phyloP scores from a whole-genome alignment of 2,113 vertebrate species.

The Chunga burmeisteri region DNA sequence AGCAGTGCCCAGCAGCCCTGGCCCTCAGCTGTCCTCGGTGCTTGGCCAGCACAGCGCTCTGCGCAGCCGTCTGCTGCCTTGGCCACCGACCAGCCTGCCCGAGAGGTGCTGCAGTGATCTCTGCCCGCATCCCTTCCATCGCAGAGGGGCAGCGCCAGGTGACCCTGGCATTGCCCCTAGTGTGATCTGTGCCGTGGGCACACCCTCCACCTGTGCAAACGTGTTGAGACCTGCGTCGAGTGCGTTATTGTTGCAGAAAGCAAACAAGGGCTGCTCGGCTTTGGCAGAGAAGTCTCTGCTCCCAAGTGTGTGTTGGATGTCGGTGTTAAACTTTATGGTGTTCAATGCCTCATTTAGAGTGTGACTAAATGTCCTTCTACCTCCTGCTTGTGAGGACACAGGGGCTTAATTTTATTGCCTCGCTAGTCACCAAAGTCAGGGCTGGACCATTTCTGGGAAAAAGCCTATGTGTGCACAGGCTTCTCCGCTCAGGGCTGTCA shows the following conservation, averaged over 20 bases:
- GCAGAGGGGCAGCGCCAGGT: fast-evolving
- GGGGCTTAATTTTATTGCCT: background rate
- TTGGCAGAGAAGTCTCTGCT: background rate
- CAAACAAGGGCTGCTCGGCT: background rate
- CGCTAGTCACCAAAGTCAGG: background rate
- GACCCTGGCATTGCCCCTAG: fast-evolving
- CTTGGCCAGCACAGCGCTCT: background rate
- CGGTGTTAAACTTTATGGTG: background rate
- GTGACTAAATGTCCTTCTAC: background rate
- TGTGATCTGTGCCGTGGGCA: fast-evolving
- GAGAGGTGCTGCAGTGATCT: background rate
- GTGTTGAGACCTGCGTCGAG: fast-evolving
- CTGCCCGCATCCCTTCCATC: fast-evolving
- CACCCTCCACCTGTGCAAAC: fast-evolving
- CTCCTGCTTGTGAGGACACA: background rate
- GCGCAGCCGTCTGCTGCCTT: background rate
- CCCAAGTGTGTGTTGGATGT: background rate
- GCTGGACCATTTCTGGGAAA: background rate
- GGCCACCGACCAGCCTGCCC: background rate
- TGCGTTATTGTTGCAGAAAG: fast-evolving
- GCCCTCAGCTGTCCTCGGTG: background rate
- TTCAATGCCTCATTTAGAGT: background rate
- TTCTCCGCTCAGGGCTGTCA: background rate
- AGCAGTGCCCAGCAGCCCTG: background rate
- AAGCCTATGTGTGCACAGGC: fast-evolving